A percentile compares a stretch with the other conserved stretches of the same genome.
These are phyloP conservation scores for Ypsolopha scabrella DNA, from an alignment of 2,888 invertebrate species.

Conservation along the genomic window DNA sequence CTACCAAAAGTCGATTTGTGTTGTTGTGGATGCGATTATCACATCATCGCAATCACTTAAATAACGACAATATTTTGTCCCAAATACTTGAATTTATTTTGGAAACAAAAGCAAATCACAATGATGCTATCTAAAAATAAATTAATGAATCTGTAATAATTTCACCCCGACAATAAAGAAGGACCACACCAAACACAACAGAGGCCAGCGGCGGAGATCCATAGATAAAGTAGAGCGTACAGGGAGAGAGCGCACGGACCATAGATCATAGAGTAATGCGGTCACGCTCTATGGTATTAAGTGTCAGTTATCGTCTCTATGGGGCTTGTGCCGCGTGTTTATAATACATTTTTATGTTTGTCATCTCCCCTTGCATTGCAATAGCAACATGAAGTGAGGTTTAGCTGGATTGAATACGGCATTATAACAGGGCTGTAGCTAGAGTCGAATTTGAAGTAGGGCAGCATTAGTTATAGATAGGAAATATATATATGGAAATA, in stretches of 20 bases:
- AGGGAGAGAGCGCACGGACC: constrained; percentile 23
- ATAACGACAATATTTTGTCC: no score
- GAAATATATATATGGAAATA: no score
- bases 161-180: neutral
- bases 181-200: constrained; percentile 10
- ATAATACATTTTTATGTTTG: constrained; percentile 61
- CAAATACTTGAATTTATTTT: no score
- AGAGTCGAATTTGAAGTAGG: no score
- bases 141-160: neutral
- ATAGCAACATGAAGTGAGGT: constrained; percentile 65
- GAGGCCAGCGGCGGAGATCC: constrained; percentile 25
- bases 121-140: neutral
- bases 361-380: constrained; percentile 50
- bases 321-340: constrained; percentile 48
- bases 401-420: constrained; percentile 67
- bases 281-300: constrained; percentile 69
- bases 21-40: no score
- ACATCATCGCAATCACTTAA: no score
- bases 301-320: constrained; percentile 68
- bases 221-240: constrained; percentile 37
- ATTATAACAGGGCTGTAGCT: no score
- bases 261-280: constrained; percentile 68
- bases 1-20: no score
- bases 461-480: no score
- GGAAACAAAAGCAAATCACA: neutral